A percentile compares a stretch with the other conserved stretches of the same genome.
phyloP scores from a whole-genome alignment of 2,113 vertebrate genomes.

The Trichechus manatus region DNA sequence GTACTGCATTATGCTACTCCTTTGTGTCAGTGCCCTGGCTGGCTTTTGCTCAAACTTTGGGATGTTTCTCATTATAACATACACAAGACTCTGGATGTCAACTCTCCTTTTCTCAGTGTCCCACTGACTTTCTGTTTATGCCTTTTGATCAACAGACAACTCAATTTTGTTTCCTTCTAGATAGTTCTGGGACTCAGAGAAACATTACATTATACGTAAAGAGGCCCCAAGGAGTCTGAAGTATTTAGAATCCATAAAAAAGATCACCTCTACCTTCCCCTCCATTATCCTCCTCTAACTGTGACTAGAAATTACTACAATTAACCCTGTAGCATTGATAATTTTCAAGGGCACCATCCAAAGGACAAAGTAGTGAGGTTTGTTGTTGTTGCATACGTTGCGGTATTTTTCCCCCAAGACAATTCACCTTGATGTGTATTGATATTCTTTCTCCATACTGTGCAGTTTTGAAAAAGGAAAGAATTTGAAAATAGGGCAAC shows the following conservation, averaged over 20 bases:
- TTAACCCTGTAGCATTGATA: background rate
- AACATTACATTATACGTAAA: background rate
- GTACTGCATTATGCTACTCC: background rate
- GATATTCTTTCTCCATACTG: background rate
- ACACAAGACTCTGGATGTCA: background rate
- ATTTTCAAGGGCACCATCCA: background rate
- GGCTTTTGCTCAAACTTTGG: background rate
- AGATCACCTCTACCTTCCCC: background rate
- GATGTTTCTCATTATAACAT: conserved; percentile 32
- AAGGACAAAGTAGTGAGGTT: background rate
- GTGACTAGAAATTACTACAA: background rate
- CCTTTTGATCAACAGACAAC: background rate
- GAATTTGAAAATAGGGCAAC: background rate
- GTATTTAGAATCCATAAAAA: background rate
- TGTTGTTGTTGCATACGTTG: background rate
- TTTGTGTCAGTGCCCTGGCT: background rate
- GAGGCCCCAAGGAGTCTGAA: background rate
- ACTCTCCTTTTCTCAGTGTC: background rate
- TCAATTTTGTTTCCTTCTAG: background rate
- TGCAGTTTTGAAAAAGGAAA: background rate
- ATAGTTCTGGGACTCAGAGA: background rate
- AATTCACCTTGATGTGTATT: background rate
- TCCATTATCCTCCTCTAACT: background rate
- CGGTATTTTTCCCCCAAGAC: background rate
- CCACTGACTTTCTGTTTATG: background rate